Evolutionary conservation across 1,140 invertebrate species (phyloP), one percentile per base, ranked within the genome.

Genomic region (Drosophila ananassae): DNA sequence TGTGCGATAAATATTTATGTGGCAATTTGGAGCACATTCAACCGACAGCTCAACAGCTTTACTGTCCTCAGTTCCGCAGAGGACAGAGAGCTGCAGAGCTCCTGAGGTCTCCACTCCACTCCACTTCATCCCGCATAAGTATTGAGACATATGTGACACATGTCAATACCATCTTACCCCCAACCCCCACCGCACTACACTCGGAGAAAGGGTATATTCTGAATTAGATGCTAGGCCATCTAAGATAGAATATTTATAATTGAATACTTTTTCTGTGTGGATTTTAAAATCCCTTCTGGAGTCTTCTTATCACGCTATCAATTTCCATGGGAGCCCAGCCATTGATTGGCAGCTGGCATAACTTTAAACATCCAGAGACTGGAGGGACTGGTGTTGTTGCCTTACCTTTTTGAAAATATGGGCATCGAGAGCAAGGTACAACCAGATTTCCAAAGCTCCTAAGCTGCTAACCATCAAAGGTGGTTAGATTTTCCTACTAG

Each of bases 1-100:
- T 39, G 55, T 17, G 55, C 56, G 73, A 80, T 81, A 77, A 82
- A 81, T 81, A 81, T 81, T 81, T 81, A 77, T 82, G 79, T 51
- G 58, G 73, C 79, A 73, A 77, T 81, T 77, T 55, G 64, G 54
- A 62, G 79, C 60, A 77, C 78, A 80, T 72, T 76, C 59, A 47
- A 30, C 24, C 73, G 55, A 54, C 41, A 56, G 34, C 54, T 47
- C 63, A 52, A 57, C 39, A 56, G 53, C 53, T 64, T 64, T 53
- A 37, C 48, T 37, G 24, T 17, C 17, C 17, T 17, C 17, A 17
- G 17, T 1, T 17, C 17, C 17, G 17, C 17, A 17, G 17, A n/a
- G n/a, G n/a, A n/a, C n/a, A n/a, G n/a, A n/a, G n/a, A 17, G 17
- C 17, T 17, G 0, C 17, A 17, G 17, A 17, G 17, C 0, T 17